A percentile compares a stretch with the other conserved stretches of the same genome.
These are phyloP conservation scores for Amyelois transitella DNA, from an alignment of 1,140 invertebrate genomes.

Conservation along the genomic window DNA sequence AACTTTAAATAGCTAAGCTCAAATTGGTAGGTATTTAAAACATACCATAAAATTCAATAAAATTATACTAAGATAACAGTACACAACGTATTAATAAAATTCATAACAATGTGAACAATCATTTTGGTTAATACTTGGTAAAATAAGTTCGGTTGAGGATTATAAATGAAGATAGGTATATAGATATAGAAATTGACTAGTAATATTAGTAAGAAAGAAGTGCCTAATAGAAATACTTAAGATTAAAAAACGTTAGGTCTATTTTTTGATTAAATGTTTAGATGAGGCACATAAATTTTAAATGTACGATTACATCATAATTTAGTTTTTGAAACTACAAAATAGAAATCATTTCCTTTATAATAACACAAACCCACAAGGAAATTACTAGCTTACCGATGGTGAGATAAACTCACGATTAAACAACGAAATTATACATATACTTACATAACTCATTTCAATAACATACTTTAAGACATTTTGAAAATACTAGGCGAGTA, in stretches of 20 bases:
- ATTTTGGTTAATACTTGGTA: slow-evolving; percentile 70
- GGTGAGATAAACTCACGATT: no score
- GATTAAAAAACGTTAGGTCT: not conserved
- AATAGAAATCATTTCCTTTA: no score
- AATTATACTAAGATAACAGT: slow-evolving; percentile 44
- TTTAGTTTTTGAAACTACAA: slow-evolving; percentile 16
- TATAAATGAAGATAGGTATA: slow-evolving; percentile 20
- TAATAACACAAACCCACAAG: no score
- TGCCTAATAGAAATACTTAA: no score
- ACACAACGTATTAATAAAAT: slow-evolving; percentile 69
- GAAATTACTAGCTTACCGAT: no score
- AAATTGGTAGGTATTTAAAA: slow-evolving; percentile 40
- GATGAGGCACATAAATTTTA: slow-evolving; percentile 25
- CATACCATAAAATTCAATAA: slow-evolving; percentile 39
- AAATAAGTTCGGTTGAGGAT: slow-evolving; percentile 29
- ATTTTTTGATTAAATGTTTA: slow-evolving; percentile 1
- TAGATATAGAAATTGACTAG: slow-evolving; percentile 35
- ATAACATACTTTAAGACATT: no score
- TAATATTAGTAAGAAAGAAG: slow-evolving; percentile 15
- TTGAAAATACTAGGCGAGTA: no score
- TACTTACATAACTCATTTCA: no score
- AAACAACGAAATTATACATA: no score
- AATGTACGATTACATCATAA: slow-evolving; percentile 14
- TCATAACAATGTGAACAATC: slow-evolving; percentile 65
- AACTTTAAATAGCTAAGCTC: slow-evolving; percentile 31